Evolutionary conservation across 2,888 invertebrate genomes (phyloP).

Genomic region (Plebejus argus): DNA sequence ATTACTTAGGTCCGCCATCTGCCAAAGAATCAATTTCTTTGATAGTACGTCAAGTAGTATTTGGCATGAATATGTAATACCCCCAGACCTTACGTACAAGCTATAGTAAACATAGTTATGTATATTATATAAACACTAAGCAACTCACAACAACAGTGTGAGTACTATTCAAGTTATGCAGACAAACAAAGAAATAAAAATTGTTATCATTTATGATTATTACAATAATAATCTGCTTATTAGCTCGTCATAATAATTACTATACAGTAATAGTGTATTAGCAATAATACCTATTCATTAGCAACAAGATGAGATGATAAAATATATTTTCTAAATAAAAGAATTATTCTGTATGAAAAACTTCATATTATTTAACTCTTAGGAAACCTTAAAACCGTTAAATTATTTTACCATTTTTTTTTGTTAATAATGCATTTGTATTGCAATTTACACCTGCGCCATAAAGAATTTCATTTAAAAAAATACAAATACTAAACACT

Average conservation of each 20-base stretch:
- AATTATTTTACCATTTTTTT: too few relatives aligned
- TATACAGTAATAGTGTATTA: not conserved
- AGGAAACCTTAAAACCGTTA: too few relatives aligned
- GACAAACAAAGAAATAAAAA: constrained; percentile 2
- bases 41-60: too few relatives aligned
- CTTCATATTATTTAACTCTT: not conserved
- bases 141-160: not conserved
- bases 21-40: too few relatives aligned
- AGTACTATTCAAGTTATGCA: not conserved
- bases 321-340: not conserved
- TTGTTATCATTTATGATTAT: not conserved
- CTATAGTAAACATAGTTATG: too few relatives aligned
- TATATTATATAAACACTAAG: not conserved
- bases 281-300: not conserved
- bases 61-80: too few relatives aligned
- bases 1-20: too few relatives aligned
- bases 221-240: not conserved
- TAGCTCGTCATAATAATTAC: not conserved
- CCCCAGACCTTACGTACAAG: too few relatives aligned
- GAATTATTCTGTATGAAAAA: not conserved
- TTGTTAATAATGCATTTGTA: too few relatives aligned
- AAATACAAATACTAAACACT: too few relatives aligned
- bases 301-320: not conserved
- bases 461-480: too few relatives aligned
- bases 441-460: too few relatives aligned